Base-by-base conservation (phyloP, 2,888 invertebrate genomes). In the Sarcophaga rosellei region DNA sequence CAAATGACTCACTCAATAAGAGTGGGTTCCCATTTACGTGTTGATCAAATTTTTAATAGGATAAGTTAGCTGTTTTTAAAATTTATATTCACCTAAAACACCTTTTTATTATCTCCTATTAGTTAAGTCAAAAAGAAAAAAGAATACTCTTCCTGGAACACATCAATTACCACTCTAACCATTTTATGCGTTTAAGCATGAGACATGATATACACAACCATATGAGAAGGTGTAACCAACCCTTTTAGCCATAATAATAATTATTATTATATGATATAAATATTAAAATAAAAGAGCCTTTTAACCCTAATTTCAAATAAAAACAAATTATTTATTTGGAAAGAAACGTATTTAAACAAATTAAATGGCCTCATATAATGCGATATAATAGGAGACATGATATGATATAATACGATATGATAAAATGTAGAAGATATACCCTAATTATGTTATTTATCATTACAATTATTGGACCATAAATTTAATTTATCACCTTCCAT, bases 391-490 rank as follows among this genome's bases (percentile, higher is more conserved):
- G 1, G 35, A 35, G 25, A 65, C 17, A 70, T 25, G 25, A 25
- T 23, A 8, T 76, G 10, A 35, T 4, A 1, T 57, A 25, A 77
- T 47, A 47, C 61, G 66, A 77, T 73, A 61, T 35, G 57, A 62
- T 35, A 53, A 61, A 53, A 17, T 3, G 25, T 8, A 25, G 35
- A 66, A 57, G 74, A 61, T 77, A 70, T 53, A 83, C 68, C 81
- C 72, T 88, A 89, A 89, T 88, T 89, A 88, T 87, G 85, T 87
- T 88, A 87, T 89, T 86, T 86, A 85, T 85, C 84, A 80, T 83
- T 81, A 82, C 76, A 85, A 85, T 88, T 88, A 89, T 88, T 87
- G 78, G 84, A 83, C 81, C 78, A 88, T 88, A 88, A 89, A 89
- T 84, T 84, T 61, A 75, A 47, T 57, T 70, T 59, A 44, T 63